Evolutionary conservation across 2,797 vertebrate species (phyloP).

Genomic region (Periparus ater): DNA sequence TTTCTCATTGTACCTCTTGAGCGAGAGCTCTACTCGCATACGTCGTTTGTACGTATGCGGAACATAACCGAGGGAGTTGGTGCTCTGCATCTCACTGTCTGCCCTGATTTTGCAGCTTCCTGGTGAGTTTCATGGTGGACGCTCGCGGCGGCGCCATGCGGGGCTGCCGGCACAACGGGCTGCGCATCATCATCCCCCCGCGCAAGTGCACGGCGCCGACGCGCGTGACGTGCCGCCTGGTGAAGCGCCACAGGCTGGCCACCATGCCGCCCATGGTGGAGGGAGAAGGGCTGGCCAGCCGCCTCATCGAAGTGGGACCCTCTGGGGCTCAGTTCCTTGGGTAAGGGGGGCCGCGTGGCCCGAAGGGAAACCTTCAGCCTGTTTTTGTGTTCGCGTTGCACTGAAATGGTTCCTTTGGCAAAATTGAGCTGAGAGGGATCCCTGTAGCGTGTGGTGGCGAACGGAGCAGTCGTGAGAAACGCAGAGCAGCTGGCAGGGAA

Average conservation of each 20-base stretch:
- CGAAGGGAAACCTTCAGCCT: not conserved
- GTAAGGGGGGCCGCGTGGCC: constrained; percentile 80
- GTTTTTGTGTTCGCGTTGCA: not conserved
- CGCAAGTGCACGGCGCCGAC: constrained; percentile 96
- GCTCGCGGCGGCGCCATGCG: constrained; percentile 97
- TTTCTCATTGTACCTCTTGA: not conserved
- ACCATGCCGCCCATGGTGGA: constrained; percentile 98
- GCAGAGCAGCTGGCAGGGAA: not conserved
- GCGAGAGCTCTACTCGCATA: not conserved
- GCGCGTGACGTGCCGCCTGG: constrained; percentile 92
- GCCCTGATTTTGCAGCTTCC: constrained; percentile 83
- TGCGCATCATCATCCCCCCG: constrained; percentile 94
- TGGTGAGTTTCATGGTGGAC: constrained; percentile 99
- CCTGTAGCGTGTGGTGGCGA: not conserved
- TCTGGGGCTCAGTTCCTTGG: constrained; percentile 98
- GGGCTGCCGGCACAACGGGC: constrained; percentile 94
- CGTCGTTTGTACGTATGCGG: not conserved
- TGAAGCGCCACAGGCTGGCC: constrained; percentile 94
- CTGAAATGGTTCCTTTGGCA: not conserved
- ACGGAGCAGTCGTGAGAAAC: not conserved
- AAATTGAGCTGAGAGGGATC: not conserved
- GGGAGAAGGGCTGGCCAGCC: constrained; percentile 93
- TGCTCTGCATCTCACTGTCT: not conserved
- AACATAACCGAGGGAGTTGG: not conserved
- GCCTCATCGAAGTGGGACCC: constrained; percentile 95